These are phyloP conservation scores for Theonella swinhoei DNA, from an alignment of 37 sponge, comb jelly and placozoan genomes.

Conservation along the genomic window DNA sequence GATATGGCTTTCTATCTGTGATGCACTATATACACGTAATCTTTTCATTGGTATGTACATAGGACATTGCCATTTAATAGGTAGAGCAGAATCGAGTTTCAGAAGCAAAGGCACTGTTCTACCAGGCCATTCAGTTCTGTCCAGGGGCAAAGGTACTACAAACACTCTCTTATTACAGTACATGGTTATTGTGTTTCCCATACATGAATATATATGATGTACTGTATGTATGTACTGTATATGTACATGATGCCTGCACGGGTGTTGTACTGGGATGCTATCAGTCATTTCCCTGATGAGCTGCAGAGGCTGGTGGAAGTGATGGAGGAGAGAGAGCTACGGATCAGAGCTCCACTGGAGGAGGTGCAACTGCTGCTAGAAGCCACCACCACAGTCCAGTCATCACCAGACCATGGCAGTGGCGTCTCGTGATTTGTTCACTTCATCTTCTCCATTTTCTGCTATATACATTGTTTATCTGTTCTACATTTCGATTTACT, in stretches of 20 bases:
- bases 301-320: conserved; percentile 65
- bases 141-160: conserved; percentile 83
- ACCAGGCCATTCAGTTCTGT: conserved; percentile 82
- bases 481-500: no score
- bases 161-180: no score
- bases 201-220: no score
- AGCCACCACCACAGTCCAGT: neutral
- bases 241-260: conserved; percentile 3
- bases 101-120: conserved; percentile 68
- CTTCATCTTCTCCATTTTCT: no score
- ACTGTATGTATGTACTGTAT: neutral
- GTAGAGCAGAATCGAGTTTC: conserved; percentile 18
- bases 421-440: no score
- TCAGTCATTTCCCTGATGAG: conserved; percentile 44
- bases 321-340: conserved; percentile 81
- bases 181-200: neutral
- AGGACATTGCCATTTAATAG: conserved; percentile 22
- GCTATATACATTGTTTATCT: no score
- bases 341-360: conserved; percentile 80
- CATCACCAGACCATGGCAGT: neutral
- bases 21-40: neutral
- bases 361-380: conserved; percentile 74
- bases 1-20: neutral
- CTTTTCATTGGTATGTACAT: no score
- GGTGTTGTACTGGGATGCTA: conserved; percentile 79